Evolutionary conservation across 2,888 invertebrate genomes (phyloP).

Genomic region (Pollenia griseotomentosa): DNA sequence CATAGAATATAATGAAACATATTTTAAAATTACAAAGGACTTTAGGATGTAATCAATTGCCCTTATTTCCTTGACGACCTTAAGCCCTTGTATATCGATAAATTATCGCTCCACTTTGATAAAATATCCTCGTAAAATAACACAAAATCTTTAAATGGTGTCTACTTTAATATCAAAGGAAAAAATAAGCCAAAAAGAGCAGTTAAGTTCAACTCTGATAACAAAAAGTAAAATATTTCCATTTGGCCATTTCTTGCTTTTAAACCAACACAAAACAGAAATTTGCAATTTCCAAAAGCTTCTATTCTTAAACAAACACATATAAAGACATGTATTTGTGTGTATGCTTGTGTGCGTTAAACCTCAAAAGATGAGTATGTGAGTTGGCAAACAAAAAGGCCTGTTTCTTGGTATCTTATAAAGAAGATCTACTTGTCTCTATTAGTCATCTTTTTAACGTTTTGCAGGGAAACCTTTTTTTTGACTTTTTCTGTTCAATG

Average conservation of each 20-base stretch:
- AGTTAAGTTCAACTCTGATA: neutral
- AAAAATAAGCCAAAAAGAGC: conserved; percentile 1
- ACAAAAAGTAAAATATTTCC: conserved; percentile 11
- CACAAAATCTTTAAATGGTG: neutral
- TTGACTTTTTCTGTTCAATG: too few relatives aligned
- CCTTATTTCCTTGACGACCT: too few relatives aligned
- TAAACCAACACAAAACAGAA: neutral
- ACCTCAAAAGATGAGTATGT: neutral
- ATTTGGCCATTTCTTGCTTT: conserved; percentile 58
- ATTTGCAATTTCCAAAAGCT: neutral
- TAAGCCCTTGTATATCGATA: neutral
- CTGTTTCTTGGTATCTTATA: conserved; percentile 17
- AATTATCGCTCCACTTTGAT: neutral
- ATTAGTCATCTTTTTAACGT: conserved; percentile 52
- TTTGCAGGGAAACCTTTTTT: neutral
- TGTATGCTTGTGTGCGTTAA: neutral
- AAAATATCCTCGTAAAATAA: neutral
- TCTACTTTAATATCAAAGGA: neutral
- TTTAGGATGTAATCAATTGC: too few relatives aligned
- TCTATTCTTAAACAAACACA: conserved; percentile 4
- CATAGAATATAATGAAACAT: too few relatives aligned
- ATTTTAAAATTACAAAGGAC: too few relatives aligned
- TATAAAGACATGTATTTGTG: neutral
- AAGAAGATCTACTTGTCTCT: conserved; percentile 59
- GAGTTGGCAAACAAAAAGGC: conserved; percentile 8